Percentiles rank a stretch among this genome's conserved stretches.
phyloP scores from a whole-genome alignment of 2,113 vertebrate genomes.

The Ochotona curzoniae region DNA sequence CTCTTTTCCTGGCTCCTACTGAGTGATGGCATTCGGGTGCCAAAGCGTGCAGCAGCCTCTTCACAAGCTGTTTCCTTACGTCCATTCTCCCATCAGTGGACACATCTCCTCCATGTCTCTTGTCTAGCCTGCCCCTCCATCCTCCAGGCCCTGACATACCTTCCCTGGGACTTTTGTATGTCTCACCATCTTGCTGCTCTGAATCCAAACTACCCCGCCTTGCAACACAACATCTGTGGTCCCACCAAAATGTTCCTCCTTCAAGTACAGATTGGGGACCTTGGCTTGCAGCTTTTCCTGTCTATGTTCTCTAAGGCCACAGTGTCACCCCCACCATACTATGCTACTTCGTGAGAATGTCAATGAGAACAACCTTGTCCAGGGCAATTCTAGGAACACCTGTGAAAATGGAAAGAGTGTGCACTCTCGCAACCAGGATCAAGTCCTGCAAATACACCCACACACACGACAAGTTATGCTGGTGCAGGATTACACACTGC shows the following conservation, averaged over 20 bases:
- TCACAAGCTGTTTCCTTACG: neutral
- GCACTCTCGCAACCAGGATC: neutral
- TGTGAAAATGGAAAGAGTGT: neutral
- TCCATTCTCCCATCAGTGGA: neutral
- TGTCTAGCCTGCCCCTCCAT: neutral
- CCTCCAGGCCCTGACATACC: accelerated
- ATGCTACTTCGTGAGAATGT: accelerated
- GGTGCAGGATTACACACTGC: neutral
- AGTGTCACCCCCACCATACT: accelerated
- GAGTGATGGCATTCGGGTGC: accelerated
- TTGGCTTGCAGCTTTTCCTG: neutral
- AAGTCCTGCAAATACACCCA: neutral
- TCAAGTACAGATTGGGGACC: neutral
- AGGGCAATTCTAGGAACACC: neutral
- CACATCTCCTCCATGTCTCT: neutral
- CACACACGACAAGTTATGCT: neutral
- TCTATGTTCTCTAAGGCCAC: accelerated
- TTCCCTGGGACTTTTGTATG: accelerated
- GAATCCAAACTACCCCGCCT: neutral
- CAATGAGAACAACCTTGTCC: neutral
- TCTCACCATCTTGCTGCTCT: accelerated
- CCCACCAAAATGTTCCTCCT: neutral
- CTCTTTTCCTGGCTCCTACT: neutral
- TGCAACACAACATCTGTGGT: accelerated
- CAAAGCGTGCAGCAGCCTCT: neutral